Percentiles rank a stretch among this genome's conserved stretches.
Conservation (phyloP, 2,797 vertebrate genomes). For the Melanotaenia maccullochi region DNA sequence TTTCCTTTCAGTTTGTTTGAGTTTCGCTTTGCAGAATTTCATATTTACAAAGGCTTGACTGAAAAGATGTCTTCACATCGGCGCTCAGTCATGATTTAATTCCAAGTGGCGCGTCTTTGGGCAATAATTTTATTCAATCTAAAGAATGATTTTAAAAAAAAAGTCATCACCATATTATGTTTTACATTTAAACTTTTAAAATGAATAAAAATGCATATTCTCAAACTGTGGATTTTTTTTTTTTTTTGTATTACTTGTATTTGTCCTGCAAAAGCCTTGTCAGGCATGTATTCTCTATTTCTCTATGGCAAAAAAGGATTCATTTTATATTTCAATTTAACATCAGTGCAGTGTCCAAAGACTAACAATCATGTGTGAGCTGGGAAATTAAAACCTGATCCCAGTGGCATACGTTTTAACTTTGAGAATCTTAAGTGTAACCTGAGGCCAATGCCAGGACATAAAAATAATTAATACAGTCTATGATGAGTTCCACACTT, state of each 20-base stretch:
- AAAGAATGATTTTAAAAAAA: not conserved
- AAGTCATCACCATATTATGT: not conserved
- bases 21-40: not conserved
- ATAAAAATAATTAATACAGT: slow-evolving; percentile 65
- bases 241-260: too few species aligned
- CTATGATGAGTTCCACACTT: slow-evolving; percentile 62
- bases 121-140: not conserved
- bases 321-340: not conserved
- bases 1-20: not conserved
- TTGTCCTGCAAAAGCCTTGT: not conserved
- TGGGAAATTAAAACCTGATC: slow-evolving; percentile 24
- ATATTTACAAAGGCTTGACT: not conserved
- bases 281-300: not conserved
- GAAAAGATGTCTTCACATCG: not conserved
- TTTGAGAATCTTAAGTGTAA: slow-evolving; percentile 54
- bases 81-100: not conserved
- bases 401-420: slow-evolving; percentile 37
- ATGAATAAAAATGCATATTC: not conserved
- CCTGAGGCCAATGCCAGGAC: slow-evolving; percentile 49
- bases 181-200: not conserved
- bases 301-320: not conserved
- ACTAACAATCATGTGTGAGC: slow-evolving; percentile 16
- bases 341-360: not conserved
- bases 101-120: not conserved
- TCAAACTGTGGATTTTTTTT: not conserved